Conservation (phyloP, 1,140 invertebrate species). For the Aradophagus sp. region DNA sequence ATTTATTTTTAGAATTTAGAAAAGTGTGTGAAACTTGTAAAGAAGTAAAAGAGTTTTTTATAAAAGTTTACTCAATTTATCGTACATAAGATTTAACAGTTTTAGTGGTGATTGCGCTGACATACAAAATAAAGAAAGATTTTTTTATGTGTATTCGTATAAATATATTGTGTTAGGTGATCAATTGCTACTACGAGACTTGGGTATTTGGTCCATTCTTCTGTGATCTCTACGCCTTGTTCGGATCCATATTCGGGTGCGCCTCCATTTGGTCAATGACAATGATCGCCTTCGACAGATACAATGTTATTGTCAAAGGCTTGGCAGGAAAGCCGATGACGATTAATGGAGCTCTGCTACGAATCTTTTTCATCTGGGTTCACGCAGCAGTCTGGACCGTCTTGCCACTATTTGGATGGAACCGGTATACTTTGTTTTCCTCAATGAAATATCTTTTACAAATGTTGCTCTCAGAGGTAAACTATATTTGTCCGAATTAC, state of each 20-base stretch:
- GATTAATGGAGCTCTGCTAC: conserved; percentile 79
- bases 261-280: conserved; percentile 90
- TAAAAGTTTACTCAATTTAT: too few relatives aligned
- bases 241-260: conserved; percentile 86
- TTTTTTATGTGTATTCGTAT: too few relatives aligned
- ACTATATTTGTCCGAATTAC: too few relatives aligned
- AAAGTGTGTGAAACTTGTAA: too few relatives aligned
- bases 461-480: too few relatives aligned
- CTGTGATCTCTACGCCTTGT: conserved; percentile 87
- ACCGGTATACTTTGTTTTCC: conserved; percentile 66
- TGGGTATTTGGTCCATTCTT: conserved; percentile 88
- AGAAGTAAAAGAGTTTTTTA: too few relatives aligned
- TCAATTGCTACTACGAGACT: conserved; percentile 90
- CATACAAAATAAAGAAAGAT: too few relatives aligned
- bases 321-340: conserved; percentile 83
- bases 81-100: too few relatives aligned
- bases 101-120: too few relatives aligned
- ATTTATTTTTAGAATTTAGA: too few relatives aligned
- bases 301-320: conserved; percentile 90
- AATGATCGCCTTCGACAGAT: conserved; percentile 87
- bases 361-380: conserved; percentile 82
- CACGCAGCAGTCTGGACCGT: conserved; percentile 82
- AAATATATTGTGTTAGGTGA: conserved; percentile 68
- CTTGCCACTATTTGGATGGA: conserved; percentile 82
- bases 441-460: too few relatives aligned